phyloP scores from a whole-genome alignment of 2,113 vertebrate species.

The Grantiella picta region DNA sequence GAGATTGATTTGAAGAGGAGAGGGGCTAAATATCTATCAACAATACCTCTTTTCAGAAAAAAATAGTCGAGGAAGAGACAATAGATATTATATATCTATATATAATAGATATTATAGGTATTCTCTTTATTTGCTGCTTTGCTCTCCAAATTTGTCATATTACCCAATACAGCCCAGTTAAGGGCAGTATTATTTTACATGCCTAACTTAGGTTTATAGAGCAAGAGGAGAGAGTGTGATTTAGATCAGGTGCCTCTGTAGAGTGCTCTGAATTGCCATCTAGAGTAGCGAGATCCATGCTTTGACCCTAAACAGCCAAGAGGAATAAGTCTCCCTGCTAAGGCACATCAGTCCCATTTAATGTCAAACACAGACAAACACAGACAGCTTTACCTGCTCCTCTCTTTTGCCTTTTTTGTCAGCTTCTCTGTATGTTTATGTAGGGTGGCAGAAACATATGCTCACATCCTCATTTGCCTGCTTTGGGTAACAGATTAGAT shows the following conservation, averaged over 20 bases:
- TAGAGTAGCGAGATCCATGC: not conserved
- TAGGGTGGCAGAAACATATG: not conserved
- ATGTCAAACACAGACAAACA: not conserved
- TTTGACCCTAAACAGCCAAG: not conserved
- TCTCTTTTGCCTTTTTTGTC: not conserved
- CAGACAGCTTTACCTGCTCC: not conserved
- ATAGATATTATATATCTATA: not conserved
- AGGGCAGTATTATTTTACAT: not conserved
- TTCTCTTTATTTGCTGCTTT: not conserved
- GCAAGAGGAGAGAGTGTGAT: accelerated
- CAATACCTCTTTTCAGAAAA: not conserved
- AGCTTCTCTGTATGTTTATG: not conserved
- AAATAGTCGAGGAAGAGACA: not conserved
- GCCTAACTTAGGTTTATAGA: not conserved
- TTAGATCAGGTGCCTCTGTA: not conserved
- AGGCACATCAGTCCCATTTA: accelerated
- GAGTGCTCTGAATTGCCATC: not conserved
- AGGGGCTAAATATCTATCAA: not conserved
- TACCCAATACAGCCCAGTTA: not conserved
- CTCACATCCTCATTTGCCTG: not conserved
- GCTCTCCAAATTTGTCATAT: not conserved
- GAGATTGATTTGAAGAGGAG: not conserved
- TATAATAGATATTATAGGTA: too few species aligned
- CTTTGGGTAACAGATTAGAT: not conserved
- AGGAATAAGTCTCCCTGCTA: not conserved